These are phyloP conservation scores for Latrodectus elegans DNA, from an alignment of 2,888 invertebrate species.

Conservation along the genomic window DNA sequence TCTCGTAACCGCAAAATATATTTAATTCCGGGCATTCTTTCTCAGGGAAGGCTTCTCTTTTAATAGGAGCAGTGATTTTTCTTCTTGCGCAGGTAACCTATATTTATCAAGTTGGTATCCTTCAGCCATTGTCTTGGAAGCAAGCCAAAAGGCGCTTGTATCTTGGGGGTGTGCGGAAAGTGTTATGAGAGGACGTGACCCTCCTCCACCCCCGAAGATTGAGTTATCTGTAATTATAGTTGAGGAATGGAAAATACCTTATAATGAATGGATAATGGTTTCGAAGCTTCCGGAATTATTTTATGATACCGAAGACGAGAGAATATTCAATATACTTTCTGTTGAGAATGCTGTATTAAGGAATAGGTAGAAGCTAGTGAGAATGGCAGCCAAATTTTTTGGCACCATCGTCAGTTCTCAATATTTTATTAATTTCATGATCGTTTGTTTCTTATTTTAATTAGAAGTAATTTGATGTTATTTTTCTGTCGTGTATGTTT, in stretches of 20 bases:
- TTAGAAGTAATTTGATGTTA: too few species aligned
- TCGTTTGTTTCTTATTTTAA: too few species aligned
- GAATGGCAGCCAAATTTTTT: too few species aligned
- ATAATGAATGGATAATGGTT: constrained; percentile 43
- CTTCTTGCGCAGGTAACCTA: neutral
- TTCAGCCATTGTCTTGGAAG: neutral
- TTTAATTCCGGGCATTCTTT: neutral
- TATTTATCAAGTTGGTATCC: neutral
- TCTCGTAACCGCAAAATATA: neutral
- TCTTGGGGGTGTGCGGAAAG: neutral
- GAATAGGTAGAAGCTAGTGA: too few species aligned
- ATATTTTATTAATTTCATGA: too few species aligned
- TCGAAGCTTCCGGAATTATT: constrained; percentile 1
- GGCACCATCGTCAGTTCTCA: too few species aligned
- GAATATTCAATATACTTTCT: too few species aligned
- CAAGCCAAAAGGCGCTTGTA: neutral
- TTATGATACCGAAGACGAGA: too few species aligned
- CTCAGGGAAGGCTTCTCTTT: neutral
- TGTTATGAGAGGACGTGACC: constrained; percentile 2
- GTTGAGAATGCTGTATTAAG: too few species aligned
- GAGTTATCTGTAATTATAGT: constrained; percentile 9
- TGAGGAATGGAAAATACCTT: constrained; percentile 1
- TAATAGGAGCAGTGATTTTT: neutral
- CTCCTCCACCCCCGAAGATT: neutral
- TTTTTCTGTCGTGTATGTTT: too few species aligned